Conservation (phyloP, 2,888 invertebrate species). For the Lepeophtheirus nordmannii region DNA sequence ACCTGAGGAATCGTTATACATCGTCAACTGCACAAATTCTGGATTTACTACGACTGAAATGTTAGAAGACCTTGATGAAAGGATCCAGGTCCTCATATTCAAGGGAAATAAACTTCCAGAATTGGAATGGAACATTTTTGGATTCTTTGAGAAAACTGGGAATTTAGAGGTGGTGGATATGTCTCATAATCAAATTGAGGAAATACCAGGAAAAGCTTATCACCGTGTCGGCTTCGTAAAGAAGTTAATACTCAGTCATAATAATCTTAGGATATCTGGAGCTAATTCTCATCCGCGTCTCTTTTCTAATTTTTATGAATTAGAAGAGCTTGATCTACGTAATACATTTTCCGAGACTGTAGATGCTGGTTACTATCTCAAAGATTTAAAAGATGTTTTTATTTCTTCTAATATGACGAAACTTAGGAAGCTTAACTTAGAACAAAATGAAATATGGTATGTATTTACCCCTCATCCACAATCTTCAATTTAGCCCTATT, state of each 20-base stretch:
- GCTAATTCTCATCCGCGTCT: constrained; percentile 36
- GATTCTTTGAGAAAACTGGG: constrained; percentile 43
- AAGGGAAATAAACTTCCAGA: constrained; percentile 50
- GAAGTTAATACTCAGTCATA: constrained; percentile 52
- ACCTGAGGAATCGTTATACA: constrained; percentile 35
- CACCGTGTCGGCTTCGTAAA: constrained; percentile 52
- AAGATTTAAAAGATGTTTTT: constrained; percentile 43
- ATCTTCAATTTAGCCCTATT: no score
- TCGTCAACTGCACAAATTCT: constrained; percentile 53
- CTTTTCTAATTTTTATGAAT: constrained; percentile 41
- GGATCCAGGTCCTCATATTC: constrained; percentile 51
- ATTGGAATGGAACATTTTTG: constrained; percentile 55
- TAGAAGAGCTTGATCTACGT: constrained; percentile 53
- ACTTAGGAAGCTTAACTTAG: constrained; percentile 53
- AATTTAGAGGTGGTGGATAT: constrained; percentile 51
- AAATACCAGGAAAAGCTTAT: constrained; percentile 55
- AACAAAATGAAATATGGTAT: constrained; percentile 54
- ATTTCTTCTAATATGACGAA: constrained; percentile 46
- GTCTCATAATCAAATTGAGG: constrained; percentile 53
- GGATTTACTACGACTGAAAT: constrained; percentile 45
- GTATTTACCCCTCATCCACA: constrained; percentile 33
- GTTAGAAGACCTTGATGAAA: constrained; percentile 45
- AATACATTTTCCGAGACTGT: constrained; percentile 46
- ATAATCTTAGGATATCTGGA: constrained; percentile 45
- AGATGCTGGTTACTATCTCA: constrained; percentile 29